Evolutionary conservation across 2,888 invertebrate genomes (phyloP), one percentile per base, ranked within the genome.

Genomic region (Lepidochrysops patricia): DNA sequence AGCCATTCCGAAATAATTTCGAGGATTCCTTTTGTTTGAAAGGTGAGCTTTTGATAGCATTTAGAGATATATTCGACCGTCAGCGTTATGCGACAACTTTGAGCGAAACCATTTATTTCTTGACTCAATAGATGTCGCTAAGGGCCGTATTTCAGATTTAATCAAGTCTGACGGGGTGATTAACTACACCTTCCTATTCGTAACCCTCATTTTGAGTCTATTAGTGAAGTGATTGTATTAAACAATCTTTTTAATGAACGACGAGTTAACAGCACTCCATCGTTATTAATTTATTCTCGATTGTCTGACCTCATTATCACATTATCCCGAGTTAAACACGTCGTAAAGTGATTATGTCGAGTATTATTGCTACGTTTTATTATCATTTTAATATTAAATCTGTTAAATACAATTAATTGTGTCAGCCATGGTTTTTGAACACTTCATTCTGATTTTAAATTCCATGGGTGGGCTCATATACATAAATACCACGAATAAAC

Each of bases 1-100:
- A 35, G 80, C 82, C 80, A 81, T 79, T 81, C 80, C 82, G 80
- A 83, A 84, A 84, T 83, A 82, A 83, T 84, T 83, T 82, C 77
- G 75, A 77, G 78, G 81, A 79, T 83, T 82, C 82, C 82, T 82
- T 81, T 84, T 84, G 82, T 84, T 82, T 80, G 68, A 68, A 75
- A 76, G 76, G 78, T 79, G 76, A 76, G 70, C 50, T 52, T 34
- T 49, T 32, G 58, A 50, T 34, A 58, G 5, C 49, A 58, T 58
- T 49, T 58, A 58, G 29, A 58, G 49, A 32, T 82, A 83, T 83
- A 84, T 82, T 80, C 77, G 74, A 73, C 80, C 81, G 78, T 84
- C 82, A 82, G 82, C 82, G 80, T 80, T 75, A 79, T 82, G 80
- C 80, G 80, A 79, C 80, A 80, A 81, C 77, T 80, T 78, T 75